Base-by-base conservation (phyloP, 2,797 vertebrate genomes). In the Rhinichthys osculus region DNA sequence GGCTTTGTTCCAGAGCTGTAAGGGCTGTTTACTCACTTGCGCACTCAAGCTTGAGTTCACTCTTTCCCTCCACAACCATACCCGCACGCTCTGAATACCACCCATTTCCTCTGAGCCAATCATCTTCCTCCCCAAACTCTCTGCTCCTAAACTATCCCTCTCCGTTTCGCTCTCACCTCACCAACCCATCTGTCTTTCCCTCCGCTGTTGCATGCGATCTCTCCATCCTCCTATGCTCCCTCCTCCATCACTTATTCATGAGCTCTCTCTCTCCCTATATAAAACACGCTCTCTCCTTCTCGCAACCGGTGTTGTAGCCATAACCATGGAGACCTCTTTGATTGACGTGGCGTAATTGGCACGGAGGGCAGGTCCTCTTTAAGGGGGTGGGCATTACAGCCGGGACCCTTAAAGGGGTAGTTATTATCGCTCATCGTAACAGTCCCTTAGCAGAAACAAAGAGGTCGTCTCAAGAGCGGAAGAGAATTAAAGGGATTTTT, bases 91-190 rank as follows among this genome's bases (percentile, higher is more conserved):
- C 69, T 88, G 81, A 76, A 90, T 90, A 90, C 90, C 92, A 92
- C 91, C 80, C 88, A 90, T 94, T 92, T 94, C 91, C 79, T 92
- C 90, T 94, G 91, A 92, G 90, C 88, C 73, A 70, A 78, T 85
- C 84, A 91, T 92, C 90, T 90, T 90, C 92, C 92, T 89, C 92
- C 90, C 92, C 91, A 94, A 91, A 91, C 85, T 88, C 88, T 81
- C 67, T 33, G 78, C 87, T 91, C 90, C 87, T 42, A 86, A 85
- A 82, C 89, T 78, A 66, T 50, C 77, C 71, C 81, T 64, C 72
- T 66, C 59, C 50, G 19, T 84, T 80, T 85, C 44, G 38, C 83
- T 81, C 85, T 87, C 77, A 73, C 78, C 66, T 89, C 81, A 78
- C 87, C 85, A 86, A 79, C 86, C 89, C 88, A 87, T 91, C 71